Evolutionary conservation across 2,797 vertebrate genomes (phyloP), one percentile per base, ranked within the genome.

Genomic region (Xenops minutus): DNA sequence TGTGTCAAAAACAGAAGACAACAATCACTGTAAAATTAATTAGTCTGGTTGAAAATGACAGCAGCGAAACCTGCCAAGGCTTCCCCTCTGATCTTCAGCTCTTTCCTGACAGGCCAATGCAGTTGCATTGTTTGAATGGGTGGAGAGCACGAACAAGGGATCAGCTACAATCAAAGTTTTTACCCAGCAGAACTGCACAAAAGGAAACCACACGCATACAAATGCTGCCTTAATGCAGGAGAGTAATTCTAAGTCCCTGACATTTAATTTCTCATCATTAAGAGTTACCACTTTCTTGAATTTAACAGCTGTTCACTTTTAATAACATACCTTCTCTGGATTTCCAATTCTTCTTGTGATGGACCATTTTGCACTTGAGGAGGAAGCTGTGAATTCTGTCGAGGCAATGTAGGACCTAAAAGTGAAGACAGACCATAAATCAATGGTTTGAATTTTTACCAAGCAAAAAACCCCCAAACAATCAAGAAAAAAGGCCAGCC

Each of bases 311-410:
- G 64, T 16, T 92, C 34, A 26, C 34, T 88, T 69, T 44, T 18
- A 75, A 20, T 30, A 78, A 56, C 77, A 94, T 98, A 99, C 99
- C 99, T 99, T 98, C 99, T 99, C 97, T 99, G 99, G 90, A 98
- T 98, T 94, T 99, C 99, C 98, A 99, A 94, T 93, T 99, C 99
- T 96, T 99, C 99, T 93, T 98, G 98, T 26, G 99, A 98, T 49
- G 99, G 99, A 74, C 99, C 99, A 98, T 99, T 99, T 82, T 99
- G 99, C 94, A 99, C 98, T 98, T 99, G 99, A 95, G 97, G 80
- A 37, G 98, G 98, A 88, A 98, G 97, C 54, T 98, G 98, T 82
- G 98, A 98, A 93, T 98, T 98, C 96, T 99, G 99, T 97, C 99
- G 98, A 97, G 99, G 98, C 98, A 99, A 97, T 78, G 98, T 99